Conservation (phyloP, 2,113 vertebrate genomes). For the Corythoichthys intestinalis region DNA sequence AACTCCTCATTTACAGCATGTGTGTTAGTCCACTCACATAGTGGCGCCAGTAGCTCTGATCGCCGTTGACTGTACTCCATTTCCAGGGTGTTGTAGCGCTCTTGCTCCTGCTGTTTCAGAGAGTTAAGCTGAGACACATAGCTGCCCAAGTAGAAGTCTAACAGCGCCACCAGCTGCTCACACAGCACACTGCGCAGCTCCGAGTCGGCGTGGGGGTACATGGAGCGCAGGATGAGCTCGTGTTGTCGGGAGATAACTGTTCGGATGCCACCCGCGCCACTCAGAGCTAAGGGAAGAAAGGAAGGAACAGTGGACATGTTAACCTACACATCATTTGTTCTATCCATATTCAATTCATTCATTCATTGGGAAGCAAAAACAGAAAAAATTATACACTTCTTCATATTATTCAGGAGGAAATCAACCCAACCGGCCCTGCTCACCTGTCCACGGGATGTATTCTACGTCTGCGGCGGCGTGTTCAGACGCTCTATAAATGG, state of each 20-base stretch:
- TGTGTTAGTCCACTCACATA: slow-evolving; percentile 73
- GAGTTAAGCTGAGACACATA: slow-evolving; percentile 89
- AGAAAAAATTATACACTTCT: neutral
- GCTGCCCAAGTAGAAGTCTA: slow-evolving; percentile 83
- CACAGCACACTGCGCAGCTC: slow-evolving; percentile 77
- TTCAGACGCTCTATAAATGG: slow-evolving; percentile 80
- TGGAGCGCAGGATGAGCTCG: slow-evolving; percentile 77
- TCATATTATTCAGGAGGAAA: neutral
- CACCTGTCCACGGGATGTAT: slow-evolving; percentile 94
- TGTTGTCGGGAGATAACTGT: slow-evolving; percentile 79
- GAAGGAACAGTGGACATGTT: neutral
- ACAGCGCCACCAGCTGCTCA: slow-evolving; percentile 87
- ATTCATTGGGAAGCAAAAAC: no score
- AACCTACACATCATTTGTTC: neutral
- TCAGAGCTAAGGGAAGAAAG: slow-evolving; percentile 71
- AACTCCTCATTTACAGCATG: neutral
- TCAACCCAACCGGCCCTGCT: neutral
- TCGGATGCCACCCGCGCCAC: slow-evolving; percentile 73
- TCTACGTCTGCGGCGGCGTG: slow-evolving; percentile 77
- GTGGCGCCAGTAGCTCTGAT: slow-evolving; percentile 80
- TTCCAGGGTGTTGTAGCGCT: slow-evolving; percentile 83
- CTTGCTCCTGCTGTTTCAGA: slow-evolving; percentile 77
- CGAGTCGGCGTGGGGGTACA: slow-evolving; percentile 87
- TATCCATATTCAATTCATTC: neutral
- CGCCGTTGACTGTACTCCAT: slow-evolving; percentile 87